phyloP scores from a whole-genome alignment of 2,888 invertebrate genomes.

The Papilio demoleus region DNA sequence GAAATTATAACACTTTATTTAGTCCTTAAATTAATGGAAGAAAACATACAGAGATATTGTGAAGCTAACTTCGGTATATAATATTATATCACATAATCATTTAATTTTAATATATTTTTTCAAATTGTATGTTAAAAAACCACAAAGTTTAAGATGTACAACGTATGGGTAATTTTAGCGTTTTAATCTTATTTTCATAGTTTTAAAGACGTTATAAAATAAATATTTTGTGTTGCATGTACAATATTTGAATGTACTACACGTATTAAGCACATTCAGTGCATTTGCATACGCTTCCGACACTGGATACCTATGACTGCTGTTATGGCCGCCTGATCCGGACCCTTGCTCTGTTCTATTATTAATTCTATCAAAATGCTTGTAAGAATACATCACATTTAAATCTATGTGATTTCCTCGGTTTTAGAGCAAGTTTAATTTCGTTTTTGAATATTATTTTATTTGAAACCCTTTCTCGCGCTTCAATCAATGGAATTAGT shows the following conservation, averaged over 20 bases:
- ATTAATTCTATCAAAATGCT: slow-evolving; percentile 42
- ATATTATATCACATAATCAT: too few species aligned
- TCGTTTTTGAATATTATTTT: neutral
- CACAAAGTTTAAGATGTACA: too few species aligned
- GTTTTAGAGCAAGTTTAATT: neutral
- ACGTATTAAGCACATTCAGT: slow-evolving; percentile 62
- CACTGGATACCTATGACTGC: slow-evolving; percentile 61
- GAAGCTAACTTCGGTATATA: too few species aligned
- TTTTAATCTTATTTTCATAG: neutral
- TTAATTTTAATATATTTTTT: too few species aligned
- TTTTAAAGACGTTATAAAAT: neutral
- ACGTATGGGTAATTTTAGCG: neutral
- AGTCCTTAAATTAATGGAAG: too few species aligned
- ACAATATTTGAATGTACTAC: slow-evolving; percentile 53
- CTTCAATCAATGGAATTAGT: neutral
- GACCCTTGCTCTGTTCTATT: slow-evolving; percentile 54
- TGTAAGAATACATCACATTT: slow-evolving; percentile 21
- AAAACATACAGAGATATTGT: too few species aligned
- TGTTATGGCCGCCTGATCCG: slow-evolving; percentile 62
- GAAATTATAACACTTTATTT: too few species aligned
- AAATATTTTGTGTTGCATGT: slow-evolving; percentile 44
- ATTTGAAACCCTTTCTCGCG: neutral
- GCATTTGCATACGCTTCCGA: slow-evolving; percentile 75
- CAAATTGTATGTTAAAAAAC: too few species aligned
- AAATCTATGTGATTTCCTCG: neutral